Evolutionary conservation across 1,140 invertebrate genomes (phyloP).

Genomic region (Vollenhovia emeryi): DNA sequence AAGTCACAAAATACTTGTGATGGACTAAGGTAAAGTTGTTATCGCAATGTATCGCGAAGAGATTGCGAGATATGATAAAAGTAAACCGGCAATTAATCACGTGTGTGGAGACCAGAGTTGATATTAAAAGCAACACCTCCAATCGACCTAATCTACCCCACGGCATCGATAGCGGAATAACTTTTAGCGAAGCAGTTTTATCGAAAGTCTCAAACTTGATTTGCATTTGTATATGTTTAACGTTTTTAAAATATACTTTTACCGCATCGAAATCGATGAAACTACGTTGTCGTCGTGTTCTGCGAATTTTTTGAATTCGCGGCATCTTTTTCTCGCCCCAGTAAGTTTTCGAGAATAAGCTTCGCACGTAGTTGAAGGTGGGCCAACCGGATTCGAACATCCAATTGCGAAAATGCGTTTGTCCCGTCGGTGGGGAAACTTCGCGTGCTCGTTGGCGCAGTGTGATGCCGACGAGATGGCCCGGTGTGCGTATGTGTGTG

Average conservation of each 20-base stretch:
- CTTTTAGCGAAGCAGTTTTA: slow-evolving; percentile 19
- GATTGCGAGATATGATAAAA: slow-evolving; percentile 22
- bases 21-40: slow-evolving; percentile 20
- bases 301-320: not conserved
- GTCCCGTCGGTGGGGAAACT: slow-evolving; percentile 69
- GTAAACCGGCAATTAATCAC: slow-evolving; percentile 28
- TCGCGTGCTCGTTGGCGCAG: slow-evolving; percentile 79
- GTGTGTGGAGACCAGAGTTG: not conserved
- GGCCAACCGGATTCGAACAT: slow-evolving; percentile 56
- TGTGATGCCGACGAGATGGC: slow-evolving; percentile 73
- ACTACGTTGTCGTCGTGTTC: not conserved
- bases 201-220: not conserved
- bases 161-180: not conserved
- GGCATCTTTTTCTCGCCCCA: not conserved
- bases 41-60: not conserved
- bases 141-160: not conserved
- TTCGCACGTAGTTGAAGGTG: slow-evolving; percentile 14
- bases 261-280: not conserved
- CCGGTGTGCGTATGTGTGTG: slow-evolving; percentile 78
- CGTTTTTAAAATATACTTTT: not conserved
- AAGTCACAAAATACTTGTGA: slow-evolving; percentile 3
- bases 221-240: not conserved
- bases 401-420: slow-evolving; percentile 63
- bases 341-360: not conserved
- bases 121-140: not conserved